Base-by-base conservation (phyloP, 1,140 invertebrate species). In the Lepidotrigona ventralis region DNA sequence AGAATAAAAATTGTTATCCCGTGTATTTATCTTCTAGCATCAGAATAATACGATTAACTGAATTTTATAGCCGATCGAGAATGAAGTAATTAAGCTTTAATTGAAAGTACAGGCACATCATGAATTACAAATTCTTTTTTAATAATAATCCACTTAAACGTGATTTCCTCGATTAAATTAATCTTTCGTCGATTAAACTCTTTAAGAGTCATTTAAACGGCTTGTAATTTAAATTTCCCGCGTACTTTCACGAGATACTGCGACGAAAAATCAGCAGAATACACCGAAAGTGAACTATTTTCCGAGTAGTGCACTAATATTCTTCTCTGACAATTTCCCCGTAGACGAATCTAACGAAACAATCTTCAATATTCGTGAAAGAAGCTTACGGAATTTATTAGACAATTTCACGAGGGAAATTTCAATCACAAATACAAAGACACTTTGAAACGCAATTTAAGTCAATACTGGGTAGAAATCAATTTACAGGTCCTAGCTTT, bases 331-430 rank as follows among this genome's bases (percentile, higher is more conserved):
- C 92, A 98, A 98, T 94, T 98, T 99, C 86, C 92, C 69, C 90
- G 93, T 80, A 83, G 95, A 95, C 81, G 95, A 96, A 85, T 95
- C 94, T 76, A 95, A 96, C 87, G 95, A 96, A 90, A 94, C 85
- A 98, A 98, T 93, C 94, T 97, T 74, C 97, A 98, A 94, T 96
- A 96, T 26, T 96, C 97, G 0, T 99, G 99, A 92, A 97, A 97
- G 90, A 97, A 98, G 86, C 99, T 99, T 90, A 99, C 98, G 93
- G 98, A 99, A 84, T 99, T 99, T 92, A 96, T 99, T 53, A 95
- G 98, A 11, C 97, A 99, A 89, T 99, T 99, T 95, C 98, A 99
- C 90, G 97, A 97, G 92, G 98, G 98, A 81, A 99, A 99, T 94
- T 99, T 99, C 92, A 97, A 97, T 89, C 99, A 98, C 92, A 98